phyloP scores from a whole-genome alignment of 37 sponge, comb jelly and placozoan genomes.

The Halisarca cf. caerulea region DNA sequence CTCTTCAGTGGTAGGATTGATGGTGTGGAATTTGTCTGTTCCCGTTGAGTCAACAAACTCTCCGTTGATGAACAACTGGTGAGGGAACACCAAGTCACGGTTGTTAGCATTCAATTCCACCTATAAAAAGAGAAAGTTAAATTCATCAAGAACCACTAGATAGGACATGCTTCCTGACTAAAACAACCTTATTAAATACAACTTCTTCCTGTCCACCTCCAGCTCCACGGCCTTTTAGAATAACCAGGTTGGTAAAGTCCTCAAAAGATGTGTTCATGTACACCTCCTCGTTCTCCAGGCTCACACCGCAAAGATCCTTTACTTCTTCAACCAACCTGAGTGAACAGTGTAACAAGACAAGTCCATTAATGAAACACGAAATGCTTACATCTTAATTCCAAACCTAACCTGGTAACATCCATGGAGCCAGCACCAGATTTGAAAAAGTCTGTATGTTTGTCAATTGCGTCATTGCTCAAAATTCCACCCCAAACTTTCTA shows the following conservation, averaged over 20 bases:
- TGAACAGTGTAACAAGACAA: neutral
- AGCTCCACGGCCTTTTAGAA: slow-evolving; percentile 78
- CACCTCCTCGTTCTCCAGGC: slow-evolving; percentile 80
- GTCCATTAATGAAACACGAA: no score
- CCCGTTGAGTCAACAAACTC: slow-evolving; percentile 74
- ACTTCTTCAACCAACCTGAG: slow-evolving; percentile 86
- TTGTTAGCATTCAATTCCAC: slow-evolving; percentile 67
- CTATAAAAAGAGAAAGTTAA: slow-evolving; percentile 20
- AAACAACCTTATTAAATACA: slow-evolving; percentile 72
- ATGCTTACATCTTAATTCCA: no score
- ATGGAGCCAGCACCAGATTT: slow-evolving; percentile 87
- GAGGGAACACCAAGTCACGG: slow-evolving; percentile 72
- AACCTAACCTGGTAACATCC: slow-evolving; percentile 88
- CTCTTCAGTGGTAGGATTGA: slow-evolving; percentile 84
- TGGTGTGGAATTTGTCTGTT: slow-evolving; percentile 64
- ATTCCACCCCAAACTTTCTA: slow-evolving; percentile 74
- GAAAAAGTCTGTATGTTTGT: slow-evolving; percentile 92
- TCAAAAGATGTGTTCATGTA: slow-evolving; percentile 80
- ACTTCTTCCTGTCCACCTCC: slow-evolving; percentile 32
- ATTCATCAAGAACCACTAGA: neutral
- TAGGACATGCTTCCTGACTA: neutral
- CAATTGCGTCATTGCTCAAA: slow-evolving; percentile 57
- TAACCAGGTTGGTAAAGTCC: slow-evolving; percentile 68
- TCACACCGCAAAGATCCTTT: slow-evolving; percentile 59
- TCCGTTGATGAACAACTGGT: slow-evolving; percentile 89